These are phyloP conservation scores for Trachurus trachurus DNA, from an alignment of 2,797 vertebrate species.

Conservation along the genomic window DNA sequence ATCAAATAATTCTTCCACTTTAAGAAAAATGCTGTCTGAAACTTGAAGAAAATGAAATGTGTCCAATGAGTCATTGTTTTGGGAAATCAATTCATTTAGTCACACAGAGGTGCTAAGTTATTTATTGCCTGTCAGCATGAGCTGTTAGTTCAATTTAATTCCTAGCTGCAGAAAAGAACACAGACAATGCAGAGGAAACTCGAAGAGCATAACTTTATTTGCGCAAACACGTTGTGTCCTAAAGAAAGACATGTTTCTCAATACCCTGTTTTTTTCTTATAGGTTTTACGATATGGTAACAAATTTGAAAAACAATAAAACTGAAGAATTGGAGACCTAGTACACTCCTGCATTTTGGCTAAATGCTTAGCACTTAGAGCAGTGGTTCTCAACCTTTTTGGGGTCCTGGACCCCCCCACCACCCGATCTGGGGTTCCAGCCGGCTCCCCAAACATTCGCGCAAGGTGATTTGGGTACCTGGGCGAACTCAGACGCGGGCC, in stretches of 20 bases:
- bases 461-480: too few species aligned
- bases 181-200: constrained; percentile 52
- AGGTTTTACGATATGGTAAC: neutral
- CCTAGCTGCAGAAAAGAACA: constrained; percentile 64
- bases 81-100: constrained; percentile 93
- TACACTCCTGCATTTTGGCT: too few species aligned
- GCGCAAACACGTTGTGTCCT: constrained; percentile 53
- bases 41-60: constrained; percentile 89
- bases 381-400: too few species aligned
- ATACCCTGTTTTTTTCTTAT: neutral
- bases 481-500: too few species aligned
- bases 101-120: constrained; percentile 87
- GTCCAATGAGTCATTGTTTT: constrained; percentile 89
- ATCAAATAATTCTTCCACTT: constrained; percentile 78
- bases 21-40: constrained; percentile 81
- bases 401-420: too few species aligned
- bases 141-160: constrained; percentile 92
- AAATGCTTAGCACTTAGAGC: too few species aligned
- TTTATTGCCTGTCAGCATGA: constrained; percentile 93
- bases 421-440: too few species aligned
- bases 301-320: neutral
- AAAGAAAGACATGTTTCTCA: constrained; percentile 40
- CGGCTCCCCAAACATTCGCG: too few species aligned
- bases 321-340: too few species aligned
- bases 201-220: constrained; percentile 57